These are phyloP conservation scores for Imbricaverruca yamaguchii DNA, from an alignment of 2,888 invertebrate species.

Conservation along the genomic window DNA sequence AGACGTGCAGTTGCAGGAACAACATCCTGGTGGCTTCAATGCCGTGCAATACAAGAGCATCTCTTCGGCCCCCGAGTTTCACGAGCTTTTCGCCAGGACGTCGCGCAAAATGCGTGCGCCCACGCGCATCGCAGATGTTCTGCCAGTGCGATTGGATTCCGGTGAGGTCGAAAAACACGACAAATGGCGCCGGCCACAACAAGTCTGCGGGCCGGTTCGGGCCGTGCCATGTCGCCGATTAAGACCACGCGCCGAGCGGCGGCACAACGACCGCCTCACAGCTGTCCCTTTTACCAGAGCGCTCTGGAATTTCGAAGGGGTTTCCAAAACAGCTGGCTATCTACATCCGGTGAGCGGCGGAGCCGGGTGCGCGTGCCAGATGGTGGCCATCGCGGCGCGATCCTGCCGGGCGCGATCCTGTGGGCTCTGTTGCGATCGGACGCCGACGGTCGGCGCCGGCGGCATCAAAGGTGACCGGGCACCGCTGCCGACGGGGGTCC, in stretches of 20 bases:
- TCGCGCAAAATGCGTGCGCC: no score
- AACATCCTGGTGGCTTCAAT: no score
- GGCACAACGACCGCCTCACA: background rate
- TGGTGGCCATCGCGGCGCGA: background rate
- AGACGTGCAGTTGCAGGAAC: no score
- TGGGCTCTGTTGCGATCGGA: background rate
- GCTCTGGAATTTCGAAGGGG: background rate
- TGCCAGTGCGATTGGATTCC: no score
- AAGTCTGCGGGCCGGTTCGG: no score
- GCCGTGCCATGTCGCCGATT: background rate
- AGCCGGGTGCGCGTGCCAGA: background rate
- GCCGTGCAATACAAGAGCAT: no score
- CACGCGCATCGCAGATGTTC: no score
- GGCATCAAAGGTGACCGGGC: background rate
- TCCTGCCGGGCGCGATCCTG: background rate
- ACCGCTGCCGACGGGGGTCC: background rate
- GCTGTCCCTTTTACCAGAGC: background rate
- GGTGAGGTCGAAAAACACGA: no score
- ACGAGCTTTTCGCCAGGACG: no score
- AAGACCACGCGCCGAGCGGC: background rate
- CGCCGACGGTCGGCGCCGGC: background rate
- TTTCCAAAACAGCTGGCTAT: background rate
- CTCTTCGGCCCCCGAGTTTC: no score
- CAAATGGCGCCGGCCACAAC: no score
- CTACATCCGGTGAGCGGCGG: background rate